phyloP scores from a whole-genome alignment of 2,888 invertebrate species.

The Atrina japonica region DNA sequence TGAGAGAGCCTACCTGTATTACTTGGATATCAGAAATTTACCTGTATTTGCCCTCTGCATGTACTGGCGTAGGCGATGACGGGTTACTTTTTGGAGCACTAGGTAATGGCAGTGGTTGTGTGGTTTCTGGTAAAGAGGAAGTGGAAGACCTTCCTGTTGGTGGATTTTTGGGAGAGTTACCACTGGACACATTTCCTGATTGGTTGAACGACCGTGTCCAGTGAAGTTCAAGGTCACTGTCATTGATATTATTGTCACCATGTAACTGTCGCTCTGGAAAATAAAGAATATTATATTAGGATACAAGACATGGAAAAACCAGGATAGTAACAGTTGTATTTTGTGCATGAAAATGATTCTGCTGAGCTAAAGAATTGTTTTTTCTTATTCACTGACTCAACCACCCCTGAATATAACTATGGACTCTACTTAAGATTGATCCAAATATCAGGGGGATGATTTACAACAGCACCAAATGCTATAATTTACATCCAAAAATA shows the following conservation, averaged over 20 bases:
- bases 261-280: constrained; percentile 84
- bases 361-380: too few species aligned
- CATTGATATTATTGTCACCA: constrained; percentile 82
- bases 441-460: too few species aligned
- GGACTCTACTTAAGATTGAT: too few species aligned
- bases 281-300: constrained; percentile 7
- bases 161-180: constrained; percentile 64
- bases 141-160: constrained; percentile 69
- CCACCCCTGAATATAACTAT: too few species aligned
- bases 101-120: constrained; percentile 83
- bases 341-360: too few species aligned
- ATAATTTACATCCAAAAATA: too few species aligned
- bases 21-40: too few species aligned
- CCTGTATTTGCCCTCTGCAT: constrained; percentile 53
- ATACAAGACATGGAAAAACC: not conserved
- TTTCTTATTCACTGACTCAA: too few species aligned
- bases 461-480: too few species aligned
- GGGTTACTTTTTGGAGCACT: constrained; percentile 80
- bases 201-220: constrained; percentile 87
- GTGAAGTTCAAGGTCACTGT: constrained; percentile 87
- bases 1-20: too few species aligned
- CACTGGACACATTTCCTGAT: constrained; percentile 53
- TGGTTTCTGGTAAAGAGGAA: constrained; percentile 73
- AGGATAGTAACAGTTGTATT: too few species aligned
- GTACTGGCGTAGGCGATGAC: constrained; percentile 73